Conservation (phyloP, 2,113 vertebrate genomes). For the Podarcis cretensis region DNA sequence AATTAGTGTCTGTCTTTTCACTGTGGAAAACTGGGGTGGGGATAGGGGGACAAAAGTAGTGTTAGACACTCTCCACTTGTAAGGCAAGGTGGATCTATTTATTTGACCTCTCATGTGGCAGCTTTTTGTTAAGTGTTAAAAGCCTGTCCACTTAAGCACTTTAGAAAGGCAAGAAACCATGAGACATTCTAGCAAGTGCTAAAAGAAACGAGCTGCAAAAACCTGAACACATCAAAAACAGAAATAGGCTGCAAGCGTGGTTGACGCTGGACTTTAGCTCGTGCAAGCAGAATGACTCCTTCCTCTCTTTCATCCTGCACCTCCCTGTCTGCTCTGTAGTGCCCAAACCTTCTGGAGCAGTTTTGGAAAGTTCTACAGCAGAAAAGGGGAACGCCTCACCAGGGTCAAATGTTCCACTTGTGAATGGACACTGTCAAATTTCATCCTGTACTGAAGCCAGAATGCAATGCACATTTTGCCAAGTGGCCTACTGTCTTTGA, state of each 20-base stretch:
- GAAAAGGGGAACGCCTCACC: no score
- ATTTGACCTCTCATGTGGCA: background rate
- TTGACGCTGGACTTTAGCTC: no score
- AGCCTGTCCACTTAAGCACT: background rate
- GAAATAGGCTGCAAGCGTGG: background rate
- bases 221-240: background rate
- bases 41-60: background rate
- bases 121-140: background rate
- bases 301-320: no score
- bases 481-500: background rate
- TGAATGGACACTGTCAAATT: no score
- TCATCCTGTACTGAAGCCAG: no score
- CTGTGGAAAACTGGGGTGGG: slow-evolving; percentile 45
- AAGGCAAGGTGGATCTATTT: background rate
- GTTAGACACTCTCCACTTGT: background rate
- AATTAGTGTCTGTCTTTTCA: slow-evolving; percentile 80
- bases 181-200: background rate
- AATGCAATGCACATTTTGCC: no score
- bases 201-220: background rate
- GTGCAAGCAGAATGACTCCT: no score
- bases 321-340: no score
- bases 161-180: background rate
- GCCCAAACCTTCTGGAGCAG: no score
- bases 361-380: no score
- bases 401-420: no score